These are phyloP conservation scores for Fistularia commersonii DNA, from an alignment of 2,797 vertebrate genomes.

Conservation along the genomic window DNA sequence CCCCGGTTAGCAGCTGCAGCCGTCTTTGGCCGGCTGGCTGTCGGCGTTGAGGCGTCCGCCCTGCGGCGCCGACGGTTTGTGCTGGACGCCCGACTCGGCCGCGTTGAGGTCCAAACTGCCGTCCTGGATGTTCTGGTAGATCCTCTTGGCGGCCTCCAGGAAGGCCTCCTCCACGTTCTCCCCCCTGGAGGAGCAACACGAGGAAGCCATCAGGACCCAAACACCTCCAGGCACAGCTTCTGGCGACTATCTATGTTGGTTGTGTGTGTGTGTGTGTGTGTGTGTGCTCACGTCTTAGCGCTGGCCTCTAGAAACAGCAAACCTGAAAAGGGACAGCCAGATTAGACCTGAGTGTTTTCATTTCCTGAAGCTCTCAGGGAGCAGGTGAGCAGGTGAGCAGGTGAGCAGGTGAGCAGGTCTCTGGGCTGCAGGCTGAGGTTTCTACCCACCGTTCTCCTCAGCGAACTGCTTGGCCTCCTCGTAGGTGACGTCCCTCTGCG, in stretches of 20 bases:
- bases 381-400: too few species aligned
- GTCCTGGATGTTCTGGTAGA: constrained; percentile 99
- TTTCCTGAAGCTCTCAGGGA: too few species aligned
- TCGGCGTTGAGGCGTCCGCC: constrained; percentile 96
- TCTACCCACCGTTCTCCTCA: constrained; percentile 98
- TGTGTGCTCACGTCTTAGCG: constrained; percentile 99
- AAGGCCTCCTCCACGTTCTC: constrained; percentile 99
- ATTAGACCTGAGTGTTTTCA: too few species aligned
- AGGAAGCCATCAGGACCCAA: neutral
- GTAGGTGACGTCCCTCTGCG: constrained; percentile 97
- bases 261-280: too few species aligned
- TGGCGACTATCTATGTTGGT: too few species aligned
- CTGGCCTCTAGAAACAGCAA: constrained; percentile 98
- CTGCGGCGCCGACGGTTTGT: constrained; percentile 97
- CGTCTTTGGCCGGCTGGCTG: constrained; percentile 97
- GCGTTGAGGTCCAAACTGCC: constrained; percentile 99
- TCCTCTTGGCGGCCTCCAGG: constrained; percentile 98
- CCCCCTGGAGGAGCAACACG: constrained; percentile 73
- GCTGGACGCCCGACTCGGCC: constrained; percentile 95
- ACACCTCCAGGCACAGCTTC: too few species aligned
- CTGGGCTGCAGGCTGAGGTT: too few species aligned
- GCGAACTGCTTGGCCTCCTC: constrained; percentile 99
- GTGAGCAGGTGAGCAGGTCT: too few species aligned
- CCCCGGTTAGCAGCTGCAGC: constrained; percentile 91
- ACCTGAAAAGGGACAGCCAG: too few species aligned